phyloP scores from a whole-genome alignment of 2,797 vertebrate genomes.

The Sebastes matsubarae region DNA sequence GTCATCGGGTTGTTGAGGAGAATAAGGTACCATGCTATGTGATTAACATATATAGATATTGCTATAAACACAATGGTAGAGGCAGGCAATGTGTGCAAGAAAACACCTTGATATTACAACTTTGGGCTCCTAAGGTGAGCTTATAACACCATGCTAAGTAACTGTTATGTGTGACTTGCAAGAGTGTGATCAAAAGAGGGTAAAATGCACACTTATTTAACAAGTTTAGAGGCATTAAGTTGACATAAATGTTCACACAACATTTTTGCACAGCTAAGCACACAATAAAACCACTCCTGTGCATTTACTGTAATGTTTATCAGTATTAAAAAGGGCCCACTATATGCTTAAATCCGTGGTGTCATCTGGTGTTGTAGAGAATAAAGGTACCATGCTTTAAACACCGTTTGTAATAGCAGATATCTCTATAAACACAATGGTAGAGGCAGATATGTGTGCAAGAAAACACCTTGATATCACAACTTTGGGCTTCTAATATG shows the following conservation, averaged over 20 bases:
- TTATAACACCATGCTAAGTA: neutral
- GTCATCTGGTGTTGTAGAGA: too few species aligned
- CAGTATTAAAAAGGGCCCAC: accelerated
- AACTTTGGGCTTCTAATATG: neutral
- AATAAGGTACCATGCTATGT: too few species aligned
- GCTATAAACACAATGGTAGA: neutral
- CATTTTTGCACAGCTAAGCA: too few species aligned
- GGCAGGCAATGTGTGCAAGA: neutral
- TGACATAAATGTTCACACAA: neutral
- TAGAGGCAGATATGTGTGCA: neutral
- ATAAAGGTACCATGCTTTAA: neutral
- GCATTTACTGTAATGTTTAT: too few species aligned
- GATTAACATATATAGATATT: too few species aligned
- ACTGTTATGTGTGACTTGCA: neutral
- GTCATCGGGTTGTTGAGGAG: too few species aligned
- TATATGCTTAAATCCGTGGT: too few species aligned
- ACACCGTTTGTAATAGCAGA: neutral
- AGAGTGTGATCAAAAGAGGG: neutral
- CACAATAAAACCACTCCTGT: too few species aligned
- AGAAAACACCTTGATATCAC: neutral
- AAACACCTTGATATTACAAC: neutral
- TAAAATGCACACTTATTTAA: neutral
- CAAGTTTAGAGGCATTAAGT: neutral
- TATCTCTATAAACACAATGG: neutral
- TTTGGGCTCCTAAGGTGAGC: neutral